phyloP scores from a whole-genome alignment of 2,888 invertebrate species.

The Digitonthophagus gazella region DNA sequence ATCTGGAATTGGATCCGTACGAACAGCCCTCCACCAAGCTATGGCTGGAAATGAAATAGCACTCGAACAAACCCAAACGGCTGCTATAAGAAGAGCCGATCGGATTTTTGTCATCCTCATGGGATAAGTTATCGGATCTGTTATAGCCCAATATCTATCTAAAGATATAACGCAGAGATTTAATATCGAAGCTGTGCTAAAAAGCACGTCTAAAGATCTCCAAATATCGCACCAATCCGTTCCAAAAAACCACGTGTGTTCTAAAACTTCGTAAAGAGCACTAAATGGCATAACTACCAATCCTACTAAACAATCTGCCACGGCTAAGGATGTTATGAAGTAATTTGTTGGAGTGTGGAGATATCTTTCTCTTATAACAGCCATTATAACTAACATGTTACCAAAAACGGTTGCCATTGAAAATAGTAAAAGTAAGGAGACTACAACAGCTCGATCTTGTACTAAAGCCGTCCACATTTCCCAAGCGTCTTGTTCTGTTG shows the following conservation, averaged over 20 bases:
- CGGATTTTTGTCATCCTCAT: slow-evolving; percentile 88
- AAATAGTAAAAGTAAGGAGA: slow-evolving; percentile 80
- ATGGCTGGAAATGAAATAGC: slow-evolving; percentile 98
- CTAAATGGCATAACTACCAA: slow-evolving; percentile 98
- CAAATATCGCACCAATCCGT: slow-evolving; percentile 97
- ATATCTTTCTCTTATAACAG: slow-evolving; percentile 89
- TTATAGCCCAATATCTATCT: slow-evolving; percentile 98
- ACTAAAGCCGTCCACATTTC: slow-evolving; percentile 55
- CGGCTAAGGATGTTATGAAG: slow-evolving; percentile 94
- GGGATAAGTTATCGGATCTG: slow-evolving; percentile 97
- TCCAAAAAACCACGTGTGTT: slow-evolving; percentile 92
- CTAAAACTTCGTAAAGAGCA: slow-evolving; percentile 83
- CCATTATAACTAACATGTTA: slow-evolving; percentile 90
- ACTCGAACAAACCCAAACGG: slow-evolving; percentile 95
- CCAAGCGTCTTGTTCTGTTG: slow-evolving; percentile 46
- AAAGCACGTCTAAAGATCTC: slow-evolving; percentile 94
- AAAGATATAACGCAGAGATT: slow-evolving; percentile 96
- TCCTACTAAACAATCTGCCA: slow-evolving; percentile 95
- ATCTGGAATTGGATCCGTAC: slow-evolving; percentile 75
- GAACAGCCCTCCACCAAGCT: slow-evolving; percentile 89
- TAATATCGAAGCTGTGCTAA: slow-evolving; percentile 95
- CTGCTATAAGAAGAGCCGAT: slow-evolving; percentile 84
- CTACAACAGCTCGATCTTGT: slow-evolving; percentile 72
- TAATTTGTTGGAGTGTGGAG: slow-evolving; percentile 97
- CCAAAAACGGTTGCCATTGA: slow-evolving; percentile 93